Percentiles rank a stretch among this genome's conserved stretches.
Evolutionary conservation across 2,888 invertebrate species (phyloP).

Genomic region (Leptopilina myrica): DNA sequence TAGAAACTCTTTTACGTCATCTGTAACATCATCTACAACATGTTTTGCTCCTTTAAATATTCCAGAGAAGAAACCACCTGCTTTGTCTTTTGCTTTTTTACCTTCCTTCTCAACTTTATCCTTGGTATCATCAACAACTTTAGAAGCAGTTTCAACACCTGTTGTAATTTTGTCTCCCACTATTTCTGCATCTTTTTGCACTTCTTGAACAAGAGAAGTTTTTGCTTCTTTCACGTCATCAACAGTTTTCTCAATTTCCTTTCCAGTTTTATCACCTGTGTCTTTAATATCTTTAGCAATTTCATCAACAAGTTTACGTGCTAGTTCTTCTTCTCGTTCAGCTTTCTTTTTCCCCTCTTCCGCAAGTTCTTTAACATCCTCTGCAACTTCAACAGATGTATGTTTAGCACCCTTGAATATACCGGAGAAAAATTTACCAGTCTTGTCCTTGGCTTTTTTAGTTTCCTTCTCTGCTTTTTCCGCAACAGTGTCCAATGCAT

Average conservation of each 20-base stretch:
- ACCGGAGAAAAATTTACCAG: slow-evolving; percentile 59
- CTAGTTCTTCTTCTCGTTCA: slow-evolving; percentile 62
- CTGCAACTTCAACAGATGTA: slow-evolving; percentile 45
- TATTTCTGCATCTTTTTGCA: slow-evolving; percentile 67
- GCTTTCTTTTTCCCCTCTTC: slow-evolving; percentile 55
- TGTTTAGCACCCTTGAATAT: slow-evolving; percentile 56
- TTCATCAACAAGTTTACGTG: slow-evolving; percentile 52
- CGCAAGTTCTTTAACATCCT: slow-evolving; percentile 70
- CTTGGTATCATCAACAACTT: slow-evolving; percentile 46
- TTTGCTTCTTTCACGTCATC: slow-evolving; percentile 28
- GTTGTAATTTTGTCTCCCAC: slow-evolving; percentile 69
- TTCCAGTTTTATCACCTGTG: slow-evolving; percentile 29
- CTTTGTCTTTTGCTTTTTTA: slow-evolving; percentile 65
- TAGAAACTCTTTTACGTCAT: slow-evolving; percentile 48
- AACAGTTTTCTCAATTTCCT: slow-evolving; percentile 24
- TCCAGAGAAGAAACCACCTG: slow-evolving; percentile 64
- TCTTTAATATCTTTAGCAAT: slow-evolving; percentile 43
- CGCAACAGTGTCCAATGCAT: slow-evolving; percentile 12
- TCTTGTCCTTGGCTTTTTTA: slow-evolving; percentile 54
- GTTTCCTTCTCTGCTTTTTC: slow-evolving; percentile 50
- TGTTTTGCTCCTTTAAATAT: slow-evolving; percentile 64
- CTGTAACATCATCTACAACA: slow-evolving; percentile 56
- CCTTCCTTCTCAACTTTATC: slow-evolving; percentile 54
- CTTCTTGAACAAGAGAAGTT: slow-evolving; percentile 68
- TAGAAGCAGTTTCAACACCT: not conserved